Evolutionary conservation across 2,888 invertebrate genomes (phyloP), one percentile per base, ranked within the genome.

Genomic region (Ommatoiulus sabulosus): DNA sequence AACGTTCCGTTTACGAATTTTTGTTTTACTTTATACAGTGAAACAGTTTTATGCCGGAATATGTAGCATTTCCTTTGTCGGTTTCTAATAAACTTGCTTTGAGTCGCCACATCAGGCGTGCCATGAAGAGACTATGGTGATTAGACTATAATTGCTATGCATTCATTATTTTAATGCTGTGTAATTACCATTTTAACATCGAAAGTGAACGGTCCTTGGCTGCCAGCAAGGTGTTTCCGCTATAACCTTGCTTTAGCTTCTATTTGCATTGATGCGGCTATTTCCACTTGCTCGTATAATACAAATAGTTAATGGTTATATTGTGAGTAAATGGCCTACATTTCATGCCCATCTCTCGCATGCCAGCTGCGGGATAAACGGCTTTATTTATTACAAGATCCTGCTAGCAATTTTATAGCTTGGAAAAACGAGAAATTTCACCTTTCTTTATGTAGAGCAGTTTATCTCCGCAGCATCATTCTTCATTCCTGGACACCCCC

Each of bases 161-260:
- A 72, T 72, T 72, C 72, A 72, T 72, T 72, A 72, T 72, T 72
- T 72, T 72, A 72, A 24, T 72, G 72, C 72, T 24, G 72, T 72
- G 72, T 72, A 72, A 72, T 72, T 72, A 72, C 72, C 72, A n/a
- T 72, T 72, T 72, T 72, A 72, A 72, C 72, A 24, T 72, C 72
- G 72, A 72, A 72, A 72, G 72, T 72, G 24, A 72, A 24, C 72
- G 72, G 72, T 72, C 72, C 72, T 72, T 72, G 72, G 72, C 72
- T 72, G 3, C 8, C 72, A 72, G 72, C 72, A 72, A 72, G 72
- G 72, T 72, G 72, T 72, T 72, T 72, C 72, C 24, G 6, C 72
- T 10, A n/a, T 24, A 24, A 72, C 72, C 72, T 72, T 72, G 72
- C 17, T 24, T 24, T 24, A 10, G 72, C 24, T 24, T 24, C 7